Base-by-base conservation (phyloP, 2,797 vertebrate genomes). In the Chromis chromis region DNA sequence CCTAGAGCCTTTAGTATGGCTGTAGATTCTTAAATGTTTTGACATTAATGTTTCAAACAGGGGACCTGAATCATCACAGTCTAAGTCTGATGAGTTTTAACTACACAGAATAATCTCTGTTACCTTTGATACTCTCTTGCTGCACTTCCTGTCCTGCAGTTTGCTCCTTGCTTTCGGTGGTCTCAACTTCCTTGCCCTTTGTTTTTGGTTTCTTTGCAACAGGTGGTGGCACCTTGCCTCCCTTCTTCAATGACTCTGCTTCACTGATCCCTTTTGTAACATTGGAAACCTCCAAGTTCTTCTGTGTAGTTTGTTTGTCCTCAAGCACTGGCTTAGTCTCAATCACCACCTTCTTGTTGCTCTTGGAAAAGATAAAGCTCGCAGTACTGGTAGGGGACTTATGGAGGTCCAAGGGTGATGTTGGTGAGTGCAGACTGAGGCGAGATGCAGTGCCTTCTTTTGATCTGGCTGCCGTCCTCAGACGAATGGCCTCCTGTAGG, bases 351-450 rank as follows among this genome's bases (percentile, higher is more conserved):
- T 92, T 98, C 88, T 91, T 96, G 71, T 95, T 88, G 90, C 94
- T 96, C 90, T 96, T 98, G 74, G 97, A 95, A 59, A 99, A 99
- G 89, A 99, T 96, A 79, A 99, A 99, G 90, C 96, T 99, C 81
- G 98, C 98, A 0, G 93, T 97, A 66, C 95, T 96, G 61, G 96
- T 94, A 0, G 97, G 93, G 0, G 97, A 97, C 71, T 92, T 96
- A 50, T 66, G 84, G 39, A 88, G 33, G 44, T 89, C 88, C 27
- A 58, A 22, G 36, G 93, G 89, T 13, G 91, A 89, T 2, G 74
- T 76, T 19, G 91, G 91, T 0, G 93, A 87, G 22, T 84, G 86
- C 60, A 92, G 19, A 67, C 90, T 90, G 57, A 94, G 85, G 21
- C 76, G 91, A 57, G 93, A 83, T 0, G 56, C 27, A 19, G 90